Base-by-base conservation (phyloP, 1,140 invertebrate species). In the Solenopsis invicta region DNA sequence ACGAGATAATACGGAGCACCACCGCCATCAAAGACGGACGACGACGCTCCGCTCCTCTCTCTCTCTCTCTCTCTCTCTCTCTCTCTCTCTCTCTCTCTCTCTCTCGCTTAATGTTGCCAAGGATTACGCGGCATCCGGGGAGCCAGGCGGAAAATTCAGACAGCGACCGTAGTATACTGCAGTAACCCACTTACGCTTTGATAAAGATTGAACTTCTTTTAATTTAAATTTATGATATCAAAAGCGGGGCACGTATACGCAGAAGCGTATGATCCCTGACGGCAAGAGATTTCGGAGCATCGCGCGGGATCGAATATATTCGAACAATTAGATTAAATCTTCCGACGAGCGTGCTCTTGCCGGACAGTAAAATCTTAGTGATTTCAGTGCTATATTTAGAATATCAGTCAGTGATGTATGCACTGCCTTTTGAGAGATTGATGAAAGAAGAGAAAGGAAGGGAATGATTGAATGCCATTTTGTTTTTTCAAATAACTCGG, bases 1-100 rank as follows among this genome's bases (percentile, higher is more conserved):
- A 24, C 67, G 80, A 84, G 80, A 84, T 74, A 84, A 84, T 62
- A 61, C 41, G 54, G 56, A 59, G 80, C 10, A 29, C 67, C 10
- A 29, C 67, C 37, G 78, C 67, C 16, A 62, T 84, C 80, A 84
- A 84, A 84, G 67, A 75, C 80, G 69, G 8, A 41, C 41, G 41
- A 74, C 80, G 76, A 54, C 48, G 29, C 77, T 56, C 37, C 21
- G 29, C 29, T 29, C 29, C 29, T 2, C 29, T 29, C 29, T 29
- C 29, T 29, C 29, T 29, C 61, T 52, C 61, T 34, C 12, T 10
- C 34, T 12, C 21, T 52, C 61, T 34, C 6, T 10, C 29, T 29
- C 29, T 2, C 29, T 29, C 29, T 29, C 29, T 29, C 29, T 29
- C 61, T 52, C 61, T 34, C 12, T 10, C 34, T 12, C 21, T 52